phyloP scores from a whole-genome alignment of 2,797 vertebrate genomes.

The Lepilemur ruficaudatus region DNA sequence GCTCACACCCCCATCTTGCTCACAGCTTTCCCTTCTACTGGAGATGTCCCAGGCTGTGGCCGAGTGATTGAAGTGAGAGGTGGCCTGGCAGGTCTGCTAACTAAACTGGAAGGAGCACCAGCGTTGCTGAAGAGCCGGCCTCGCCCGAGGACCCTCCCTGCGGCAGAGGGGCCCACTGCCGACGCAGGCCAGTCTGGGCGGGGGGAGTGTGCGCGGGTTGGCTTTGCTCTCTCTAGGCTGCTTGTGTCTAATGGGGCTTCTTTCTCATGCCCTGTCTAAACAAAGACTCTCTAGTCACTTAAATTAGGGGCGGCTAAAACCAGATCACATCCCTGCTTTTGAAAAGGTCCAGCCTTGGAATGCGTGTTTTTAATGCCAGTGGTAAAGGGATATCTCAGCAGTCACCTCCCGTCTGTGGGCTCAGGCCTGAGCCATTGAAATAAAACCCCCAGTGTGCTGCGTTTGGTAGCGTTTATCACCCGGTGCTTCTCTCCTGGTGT shows the following conservation, averaged over 20 bases:
- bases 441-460: accelerated
- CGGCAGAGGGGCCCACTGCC: not conserved
- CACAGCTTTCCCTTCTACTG: not conserved
- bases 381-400: accelerated
- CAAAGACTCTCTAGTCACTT: not conserved
- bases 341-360: not conserved
- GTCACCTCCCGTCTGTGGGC: not conserved
- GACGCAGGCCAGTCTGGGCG: too few relatives aligned
- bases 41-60: not conserved
- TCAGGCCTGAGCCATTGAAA: not conserved
- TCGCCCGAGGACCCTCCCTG: accelerated
- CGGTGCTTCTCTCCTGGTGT: not conserved
- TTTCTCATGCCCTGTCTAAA: not conserved
- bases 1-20: not conserved
- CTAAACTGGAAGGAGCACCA: not conserved
- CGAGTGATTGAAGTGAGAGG: too few relatives aligned
- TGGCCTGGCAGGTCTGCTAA: too few relatives aligned
- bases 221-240: not conserved
- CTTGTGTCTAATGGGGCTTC: not conserved
- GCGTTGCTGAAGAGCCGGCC: accelerated
- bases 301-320: not conserved
- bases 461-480: not conserved
- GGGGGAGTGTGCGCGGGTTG: accelerated
- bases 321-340: not conserved
- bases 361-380: not conserved